Percentiles rank a stretch among this genome's conserved stretches.
Evolutionary conservation across 2,797 vertebrate species (phyloP).

Genomic region (Acanthurus leucopareius): DNA sequence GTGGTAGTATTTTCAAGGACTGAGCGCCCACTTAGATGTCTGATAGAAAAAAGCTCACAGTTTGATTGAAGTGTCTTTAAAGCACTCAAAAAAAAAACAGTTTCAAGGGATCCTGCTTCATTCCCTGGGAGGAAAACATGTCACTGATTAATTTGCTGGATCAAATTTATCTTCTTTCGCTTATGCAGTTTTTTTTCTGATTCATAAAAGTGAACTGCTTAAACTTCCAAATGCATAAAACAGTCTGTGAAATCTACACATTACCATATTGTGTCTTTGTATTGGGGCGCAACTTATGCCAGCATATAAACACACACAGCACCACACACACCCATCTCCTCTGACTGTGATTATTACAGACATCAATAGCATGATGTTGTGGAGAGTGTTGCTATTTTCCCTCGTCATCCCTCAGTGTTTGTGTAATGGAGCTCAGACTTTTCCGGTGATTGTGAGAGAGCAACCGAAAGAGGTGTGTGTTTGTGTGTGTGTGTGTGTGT

Average conservation of each 20-base stretch:
- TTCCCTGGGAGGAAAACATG: neutral
- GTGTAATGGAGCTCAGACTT: slow-evolving; percentile 81
- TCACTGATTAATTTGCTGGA: neutral
- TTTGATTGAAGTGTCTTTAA: slow-evolving; percentile 3
- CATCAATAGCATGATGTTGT: slow-evolving; percentile 69
- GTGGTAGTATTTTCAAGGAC: slow-evolving; percentile 26
- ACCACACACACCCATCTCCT: slow-evolving; percentile 35
- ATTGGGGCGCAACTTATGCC: neutral
- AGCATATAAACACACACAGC: slow-evolving; percentile 16
- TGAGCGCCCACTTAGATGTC: neutral
- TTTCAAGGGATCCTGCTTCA: neutral
- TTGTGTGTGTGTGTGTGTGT: too few relatives aligned
- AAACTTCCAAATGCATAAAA: slow-evolving; percentile 1
- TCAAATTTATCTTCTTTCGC: neutral
- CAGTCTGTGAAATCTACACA: slow-evolving; percentile 36
- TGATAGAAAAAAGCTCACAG: slow-evolving; percentile 12
- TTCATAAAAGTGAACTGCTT: too few relatives aligned
- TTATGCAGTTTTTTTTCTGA: too few relatives aligned
- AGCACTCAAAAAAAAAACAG: slow-evolving; percentile 7
- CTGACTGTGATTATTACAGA: slow-evolving; percentile 57
- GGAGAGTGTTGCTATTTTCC: slow-evolving; percentile 80
- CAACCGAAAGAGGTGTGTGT: slow-evolving; percentile 13
- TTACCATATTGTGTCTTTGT: slow-evolving; percentile 13
- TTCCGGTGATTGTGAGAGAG: slow-evolving; percentile 87
- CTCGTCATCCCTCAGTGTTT: slow-evolving; percentile 70